Percentiles rank a stretch among this genome's conserved stretches.
Conservation (phyloP, 2,888 invertebrate species). For the Epinotia brunnichana region DNA sequence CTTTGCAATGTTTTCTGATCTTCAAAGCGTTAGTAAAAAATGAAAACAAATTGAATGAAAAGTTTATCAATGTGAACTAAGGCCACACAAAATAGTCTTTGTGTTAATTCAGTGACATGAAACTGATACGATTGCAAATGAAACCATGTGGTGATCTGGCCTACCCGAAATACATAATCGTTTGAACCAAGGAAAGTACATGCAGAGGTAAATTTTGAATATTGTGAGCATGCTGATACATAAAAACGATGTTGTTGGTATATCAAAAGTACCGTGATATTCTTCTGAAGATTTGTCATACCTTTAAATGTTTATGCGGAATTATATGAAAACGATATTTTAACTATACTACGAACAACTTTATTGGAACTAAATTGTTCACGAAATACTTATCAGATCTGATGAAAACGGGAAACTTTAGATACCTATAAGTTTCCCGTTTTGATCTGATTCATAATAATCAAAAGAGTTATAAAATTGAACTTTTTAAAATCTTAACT, state of each 20-base stretch:
- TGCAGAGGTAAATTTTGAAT: conserved; percentile 53
- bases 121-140: conserved; percentile 57
- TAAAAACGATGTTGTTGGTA: conserved; percentile 36
- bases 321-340: background rate
- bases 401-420: no score
- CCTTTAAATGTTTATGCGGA: background rate
- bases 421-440: no score
- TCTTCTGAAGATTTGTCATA: background rate
- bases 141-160: conserved; percentile 60
- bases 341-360: background rate
- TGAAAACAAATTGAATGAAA: conserved; percentile 7
- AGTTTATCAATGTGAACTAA: conserved; percentile 48
- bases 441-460: no score
- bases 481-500: no score
- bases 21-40: conserved; percentile 1
- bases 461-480: no score
- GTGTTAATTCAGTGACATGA: conserved; percentile 52
- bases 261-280: conserved; percentile 22
- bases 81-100: conserved; percentile 81
- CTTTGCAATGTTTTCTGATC: conserved; percentile 81
- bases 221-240: conserved; percentile 41
- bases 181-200: conserved; percentile 56
- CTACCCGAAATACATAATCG: conserved; percentile 54
- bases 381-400: no score
- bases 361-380: background rate